Evolutionary conservation across 30 jellyfish, hydroid and myxozoan species (phyloP).

Genomic region (Cassiopea xamachana): DNA sequence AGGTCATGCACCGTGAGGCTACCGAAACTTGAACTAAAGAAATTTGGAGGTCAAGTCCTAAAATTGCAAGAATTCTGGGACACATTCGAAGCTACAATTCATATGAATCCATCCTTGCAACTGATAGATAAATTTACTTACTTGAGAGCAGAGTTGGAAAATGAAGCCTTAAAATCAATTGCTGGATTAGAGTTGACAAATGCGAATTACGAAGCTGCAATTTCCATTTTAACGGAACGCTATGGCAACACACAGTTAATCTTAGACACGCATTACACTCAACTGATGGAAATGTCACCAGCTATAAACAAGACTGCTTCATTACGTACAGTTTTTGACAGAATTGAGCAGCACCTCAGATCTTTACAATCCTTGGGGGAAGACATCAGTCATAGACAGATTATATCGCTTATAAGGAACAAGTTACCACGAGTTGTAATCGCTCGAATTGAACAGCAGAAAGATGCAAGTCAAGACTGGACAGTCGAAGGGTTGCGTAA

Average conservation of each 20-base stretch:
- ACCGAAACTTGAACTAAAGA: conserved; percentile 38
- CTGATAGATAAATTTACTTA: conserved; percentile 37
- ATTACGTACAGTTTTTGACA: background rate
- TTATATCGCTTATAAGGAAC: background rate
- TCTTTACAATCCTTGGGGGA: background rate
- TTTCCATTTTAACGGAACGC: conserved; percentile 39
- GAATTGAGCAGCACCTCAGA: background rate
- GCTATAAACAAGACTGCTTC: conserved; percentile 5
- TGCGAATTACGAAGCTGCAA: conserved; percentile 46
- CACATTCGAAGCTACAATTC: conserved; percentile 62
- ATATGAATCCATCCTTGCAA: conserved; percentile 24
- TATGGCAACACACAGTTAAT: conserved; percentile 35
- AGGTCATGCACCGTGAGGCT: conserved; percentile 12
- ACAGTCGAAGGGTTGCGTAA: background rate
- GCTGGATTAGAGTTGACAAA: conserved; percentile 57
- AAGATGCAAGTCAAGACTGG: background rate
- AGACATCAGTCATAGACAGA: background rate
- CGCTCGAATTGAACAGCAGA: background rate
- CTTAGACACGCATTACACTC: conserved; percentile 47
- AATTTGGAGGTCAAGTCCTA: conserved; percentile 6
- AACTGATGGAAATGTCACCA: conserved; percentile 15
- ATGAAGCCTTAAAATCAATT: conserved; percentile 25
- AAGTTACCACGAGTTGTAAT: background rate
- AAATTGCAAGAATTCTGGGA: conserved; percentile 36
- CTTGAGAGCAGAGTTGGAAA: conserved; percentile 36